These are phyloP conservation scores for Thalassophryne amazonica DNA, from an alignment of 2,797 vertebrate species.

Conservation along the genomic window DNA sequence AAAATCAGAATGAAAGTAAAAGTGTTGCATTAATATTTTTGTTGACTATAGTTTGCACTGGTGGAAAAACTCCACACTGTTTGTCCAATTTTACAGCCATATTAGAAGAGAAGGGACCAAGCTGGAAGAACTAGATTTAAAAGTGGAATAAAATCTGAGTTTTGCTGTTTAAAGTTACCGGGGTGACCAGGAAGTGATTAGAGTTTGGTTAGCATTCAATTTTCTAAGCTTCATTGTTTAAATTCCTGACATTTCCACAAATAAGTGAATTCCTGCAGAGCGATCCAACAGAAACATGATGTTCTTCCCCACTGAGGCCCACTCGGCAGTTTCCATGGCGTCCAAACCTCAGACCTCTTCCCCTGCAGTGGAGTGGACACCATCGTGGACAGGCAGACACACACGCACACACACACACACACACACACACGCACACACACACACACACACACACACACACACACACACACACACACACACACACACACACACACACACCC, in stretches of 20 bases:
- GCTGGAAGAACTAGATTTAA: not conserved
- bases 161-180: not conserved
- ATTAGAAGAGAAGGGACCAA: not conserved
- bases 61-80: no score
- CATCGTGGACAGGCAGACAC: constrained; percentile 35
- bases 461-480: constrained; percentile 5
- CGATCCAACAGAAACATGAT: constrained; percentile 75
- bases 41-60: no score
- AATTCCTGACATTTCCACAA: constrained; percentile 83
- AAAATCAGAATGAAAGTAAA: no score
- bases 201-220: constrained; percentile 58
- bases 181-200: constrained; percentile 47
- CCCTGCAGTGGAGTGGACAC: constrained; percentile 47
- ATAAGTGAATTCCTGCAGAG: constrained; percentile 72
- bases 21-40: no score
- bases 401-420: not conserved
- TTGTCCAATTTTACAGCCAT: no score
- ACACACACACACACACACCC: not conserved
- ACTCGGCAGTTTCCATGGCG: constrained; percentile 62
- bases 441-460: constrained; percentile 11
- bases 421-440: constrained; percentile 5
- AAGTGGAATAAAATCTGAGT: not conserved
- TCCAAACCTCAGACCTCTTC: constrained; percentile 56
- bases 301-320: constrained; percentile 52
- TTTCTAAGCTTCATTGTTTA: constrained; percentile 68